Base-by-base conservation (phyloP, 2,888 invertebrate genomes). In the Orgyia antiqua region DNA sequence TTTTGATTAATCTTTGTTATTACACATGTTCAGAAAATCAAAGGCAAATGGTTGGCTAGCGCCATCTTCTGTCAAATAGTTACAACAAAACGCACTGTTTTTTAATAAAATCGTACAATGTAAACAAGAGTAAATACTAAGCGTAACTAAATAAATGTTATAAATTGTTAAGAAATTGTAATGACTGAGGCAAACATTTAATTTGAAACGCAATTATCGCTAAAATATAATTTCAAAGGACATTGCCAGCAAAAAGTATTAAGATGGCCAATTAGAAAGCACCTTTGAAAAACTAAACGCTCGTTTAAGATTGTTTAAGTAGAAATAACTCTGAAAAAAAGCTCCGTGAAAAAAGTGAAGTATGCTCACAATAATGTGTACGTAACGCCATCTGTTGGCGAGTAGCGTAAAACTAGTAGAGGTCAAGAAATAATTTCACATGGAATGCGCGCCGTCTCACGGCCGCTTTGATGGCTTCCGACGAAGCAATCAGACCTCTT, bases 401-500 rank as follows among this genome's bases (percentile, higher is more conserved):
- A 79, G 80, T 78, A 75, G 79, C 68, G 60, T 66, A 59, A 61
- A 59, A 48, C 62, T 59, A 59, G 69, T 59, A 64, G 68, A 71
- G 80, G 79, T 79, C 76, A 78, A 74, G 70, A 67, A 45, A 73
- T 74, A 61, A 74, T 75, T 77, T 69, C 42, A 61, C 58, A 56
- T 67, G 64, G 83, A 80, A 84, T 86, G 71, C 60, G 42, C 56
- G 70, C 58, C 71, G 64, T 67, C 64, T 62, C 58, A 79, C 82
- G 80, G 80, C 58, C 52, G 68, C 86, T 86, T 86, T 86, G 86
- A 84, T 69, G 76, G 64, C 59, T 80, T 77, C 84, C 84, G 77
- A 80, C 82, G 79, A 77, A 77, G 83, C 79, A 84, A 86, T 86
- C 86, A 83, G 76, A 57, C 74, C 82, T 75, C 74, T 74, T 84